Percentiles rank a stretch among this genome's conserved stretches.
Evolutionary conservation across 2,797 vertebrate genomes (phyloP).

Genomic region (Pogonophryne albipinna): DNA sequence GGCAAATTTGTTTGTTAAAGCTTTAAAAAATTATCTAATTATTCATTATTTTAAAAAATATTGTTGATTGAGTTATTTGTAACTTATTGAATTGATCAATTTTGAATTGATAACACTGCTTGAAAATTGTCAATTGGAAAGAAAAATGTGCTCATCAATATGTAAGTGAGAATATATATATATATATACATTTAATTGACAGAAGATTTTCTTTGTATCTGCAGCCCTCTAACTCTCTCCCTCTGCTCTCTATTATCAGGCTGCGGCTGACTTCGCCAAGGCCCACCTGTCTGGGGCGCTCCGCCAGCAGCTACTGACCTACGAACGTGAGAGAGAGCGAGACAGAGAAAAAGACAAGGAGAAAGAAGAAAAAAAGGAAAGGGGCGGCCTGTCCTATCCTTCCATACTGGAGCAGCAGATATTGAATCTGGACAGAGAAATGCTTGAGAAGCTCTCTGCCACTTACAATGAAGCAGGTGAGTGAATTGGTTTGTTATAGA

Average conservation of each 20-base stretch:
- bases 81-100: background rate
- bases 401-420: constrained; percentile 97
- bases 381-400: constrained; percentile 88
- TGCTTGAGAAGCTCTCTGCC: constrained; percentile 93
- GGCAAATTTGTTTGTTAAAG: background rate
- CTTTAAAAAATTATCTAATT: background rate
- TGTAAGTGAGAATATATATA: background rate
- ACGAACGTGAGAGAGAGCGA: constrained; percentile 90
- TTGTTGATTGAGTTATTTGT: background rate
- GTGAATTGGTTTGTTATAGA: constrained; percentile 17
- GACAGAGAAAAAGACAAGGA: constrained; percentile 81
- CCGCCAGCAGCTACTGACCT: constrained; percentile 93
- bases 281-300: constrained; percentile 92
- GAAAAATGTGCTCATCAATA: constrained; percentile 1
- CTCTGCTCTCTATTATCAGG: constrained; percentile 80
- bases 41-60: background rate
- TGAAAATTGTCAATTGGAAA: background rate
- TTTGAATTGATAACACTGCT: background rate
- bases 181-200: too few species aligned
- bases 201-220: background rate
- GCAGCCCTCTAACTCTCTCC: constrained; percentile 36
- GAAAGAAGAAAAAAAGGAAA: constrained; percentile 87
- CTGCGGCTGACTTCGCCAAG: constrained; percentile 96
- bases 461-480: constrained; percentile 97
- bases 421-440: constrained; percentile 91